Conservation (phyloP, 2,888 invertebrate genomes). For the Aspidapion aeneum region DNA sequence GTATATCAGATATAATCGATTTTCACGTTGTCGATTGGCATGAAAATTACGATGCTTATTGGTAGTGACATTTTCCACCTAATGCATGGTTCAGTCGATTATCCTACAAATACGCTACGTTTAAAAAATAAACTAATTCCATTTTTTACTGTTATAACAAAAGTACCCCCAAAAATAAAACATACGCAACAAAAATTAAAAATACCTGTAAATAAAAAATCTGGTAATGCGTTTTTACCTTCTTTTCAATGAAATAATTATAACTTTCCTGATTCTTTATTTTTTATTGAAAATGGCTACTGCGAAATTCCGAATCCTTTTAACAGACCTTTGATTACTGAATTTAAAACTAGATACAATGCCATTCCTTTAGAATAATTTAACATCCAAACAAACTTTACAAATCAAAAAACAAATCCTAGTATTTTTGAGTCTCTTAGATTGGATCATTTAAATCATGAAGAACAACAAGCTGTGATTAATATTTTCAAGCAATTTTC, state of each 20-base stretch:
- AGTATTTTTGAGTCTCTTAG: not conserved
- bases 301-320: not conserved
- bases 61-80: not conserved
- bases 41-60: not conserved
- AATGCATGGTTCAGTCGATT: not conserved
- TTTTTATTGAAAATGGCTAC: not conserved
- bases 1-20: not conserved
- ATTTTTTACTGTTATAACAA: not conserved
- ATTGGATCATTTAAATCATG: not conserved
- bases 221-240: not conserved
- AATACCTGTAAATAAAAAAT: not conserved
- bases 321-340: not conserved
- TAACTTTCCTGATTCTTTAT: not conserved
- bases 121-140: not conserved
- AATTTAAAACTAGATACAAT: not conserved
- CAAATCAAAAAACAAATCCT: not conserved
- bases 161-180: not conserved
- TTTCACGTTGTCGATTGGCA: not conserved
- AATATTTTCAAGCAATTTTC: too few species aligned
- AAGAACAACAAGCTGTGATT: not conserved
- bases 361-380: not conserved
- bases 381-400: not conserved
- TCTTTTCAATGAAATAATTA: not conserved
- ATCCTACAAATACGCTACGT: not conserved
- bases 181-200: not conserved